Percentiles rank a stretch among this genome's conserved stretches.
phyloP scores from a whole-genome alignment of 2,113 vertebrate species.

The Neolamprologus devosi region DNA sequence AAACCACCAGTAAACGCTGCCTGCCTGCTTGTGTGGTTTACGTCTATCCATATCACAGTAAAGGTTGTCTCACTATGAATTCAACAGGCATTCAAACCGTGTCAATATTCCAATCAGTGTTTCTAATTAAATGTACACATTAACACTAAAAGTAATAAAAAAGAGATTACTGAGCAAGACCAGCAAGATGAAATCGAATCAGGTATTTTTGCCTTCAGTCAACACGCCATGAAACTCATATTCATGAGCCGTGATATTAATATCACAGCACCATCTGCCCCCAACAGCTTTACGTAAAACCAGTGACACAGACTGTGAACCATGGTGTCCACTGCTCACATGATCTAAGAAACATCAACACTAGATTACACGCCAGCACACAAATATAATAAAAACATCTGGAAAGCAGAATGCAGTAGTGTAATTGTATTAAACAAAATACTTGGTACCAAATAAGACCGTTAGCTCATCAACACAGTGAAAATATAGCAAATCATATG shows the following conservation, averaged over 20 bases:
- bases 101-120: not conserved
- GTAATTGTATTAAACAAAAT: constrained; percentile 26
- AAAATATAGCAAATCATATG: not conserved
- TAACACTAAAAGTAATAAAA: not conserved
- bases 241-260: not conserved
- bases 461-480: not conserved
- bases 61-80: not conserved
- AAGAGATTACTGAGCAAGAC: not conserved
- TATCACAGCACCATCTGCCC: not conserved
- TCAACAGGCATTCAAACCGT: not conserved
- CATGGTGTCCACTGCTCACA: not conserved
- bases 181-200: not conserved
- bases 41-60: not conserved
- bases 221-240: not conserved
- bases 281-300: constrained; percentile 8
- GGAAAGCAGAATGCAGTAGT: not conserved
- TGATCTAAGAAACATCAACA: constrained; percentile 4
- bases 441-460: not conserved
- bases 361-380: not conserved
- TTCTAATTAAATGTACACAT: not conserved
- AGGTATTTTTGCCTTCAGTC: not conserved
- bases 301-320: not conserved
- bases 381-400: constrained; percentile 28
- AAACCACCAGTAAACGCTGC: not conserved
- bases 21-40: not conserved